Base-by-base conservation (phyloP, 1,140 invertebrate species). In the Varroa destructor region DNA sequence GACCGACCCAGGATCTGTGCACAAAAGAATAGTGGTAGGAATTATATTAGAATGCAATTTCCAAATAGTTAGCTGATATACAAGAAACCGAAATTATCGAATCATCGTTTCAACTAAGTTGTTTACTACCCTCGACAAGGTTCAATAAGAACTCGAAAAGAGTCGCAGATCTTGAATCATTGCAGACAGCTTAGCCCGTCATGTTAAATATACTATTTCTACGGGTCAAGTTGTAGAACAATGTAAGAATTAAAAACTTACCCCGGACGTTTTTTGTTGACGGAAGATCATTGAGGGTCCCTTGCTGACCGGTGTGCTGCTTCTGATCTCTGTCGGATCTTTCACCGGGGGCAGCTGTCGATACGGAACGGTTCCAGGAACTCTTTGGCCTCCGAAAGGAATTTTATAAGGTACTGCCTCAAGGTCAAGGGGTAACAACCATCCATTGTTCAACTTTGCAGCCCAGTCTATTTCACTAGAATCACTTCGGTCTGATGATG, bases 301-400 rank as follows among this genome's bases (percentile, higher is more conserved):
- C 61, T 43, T 25, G 36, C 61, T 67, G 1, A 46, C 61, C 3
- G 61, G 61, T 2, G 61, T 67, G 36, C 14, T 67, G 61, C 61
- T 67, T 37, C 61, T 12, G 12, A 67, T 37, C 12, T n/a, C 36
- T 37, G 12, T 40, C 61, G 40, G 12, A 40, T 67, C 61, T 67
- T 25, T 67, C 12, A 67, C 37, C 14, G 46, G 40, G 40, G 61
- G 61, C 46, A 67, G 46, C 40, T 67, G 40, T 40, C 61, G 40
- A 40, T 67, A 67, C 40, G 61, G 61, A 67, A 67, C 61, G 12
- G n/a, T 67, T 14, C 61, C 46, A 12, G 61, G 61, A 67, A 67
- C 37, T 8, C 61, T 67, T 46, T 67, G 61, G 12, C 12, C 61
- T 14, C 61, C 61, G 2, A 67, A 67, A 12, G 61, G 61, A 2